Evolutionary conservation across 2,888 invertebrate genomes (phyloP), one percentile per base, ranked within the genome.

Genomic region (Myopa tessellatipennis): DNA sequence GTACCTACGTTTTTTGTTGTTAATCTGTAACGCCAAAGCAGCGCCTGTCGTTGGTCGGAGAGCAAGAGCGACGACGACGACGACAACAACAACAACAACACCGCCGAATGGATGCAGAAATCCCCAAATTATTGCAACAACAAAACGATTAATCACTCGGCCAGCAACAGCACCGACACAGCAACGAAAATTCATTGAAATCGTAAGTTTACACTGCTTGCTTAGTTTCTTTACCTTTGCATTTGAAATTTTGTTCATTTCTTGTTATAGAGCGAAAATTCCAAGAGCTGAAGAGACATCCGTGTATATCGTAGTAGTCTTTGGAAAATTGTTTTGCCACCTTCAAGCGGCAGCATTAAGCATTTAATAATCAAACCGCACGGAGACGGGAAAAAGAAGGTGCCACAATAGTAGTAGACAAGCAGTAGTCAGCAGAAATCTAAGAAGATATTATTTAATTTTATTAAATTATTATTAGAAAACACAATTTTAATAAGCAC

Each of bases 391-490:
- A 5, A 16, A 58, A 58, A 14, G 12, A 58, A n/a, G 6, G 10
- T 12, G 26, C 68, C 8, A n/a, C 16, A 68, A 45, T 68, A 14
- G 38, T 40, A 68, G 10, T 26, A 10, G 36, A 65, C 10, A 67
- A 70, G 70, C 70, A 14, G 38, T 34, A 34, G n/a, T n/a, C n/a
- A n/a, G 8, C 58, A 55, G 34, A 70, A 70, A 36, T 55, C 16
- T 52, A 6, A 55, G 14, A 14, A 40, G 58, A 50, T 73, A 63
- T 73, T 67, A 34, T 26, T 26, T 26, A 1, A 26, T 26, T 26
- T 26, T 63, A 72, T 58, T 40, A 74, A 63, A 74, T 52, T 34
- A 70, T 8, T 16, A 8, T 55, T 61, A 26, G 34, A 72, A 58
- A 36, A 26, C 12, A 12, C 18, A 60, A 55, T 58, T 12, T 60